phyloP scores from a whole-genome alignment of 2,113 vertebrate genomes.

The Forbesichthys agassizii region DNA sequence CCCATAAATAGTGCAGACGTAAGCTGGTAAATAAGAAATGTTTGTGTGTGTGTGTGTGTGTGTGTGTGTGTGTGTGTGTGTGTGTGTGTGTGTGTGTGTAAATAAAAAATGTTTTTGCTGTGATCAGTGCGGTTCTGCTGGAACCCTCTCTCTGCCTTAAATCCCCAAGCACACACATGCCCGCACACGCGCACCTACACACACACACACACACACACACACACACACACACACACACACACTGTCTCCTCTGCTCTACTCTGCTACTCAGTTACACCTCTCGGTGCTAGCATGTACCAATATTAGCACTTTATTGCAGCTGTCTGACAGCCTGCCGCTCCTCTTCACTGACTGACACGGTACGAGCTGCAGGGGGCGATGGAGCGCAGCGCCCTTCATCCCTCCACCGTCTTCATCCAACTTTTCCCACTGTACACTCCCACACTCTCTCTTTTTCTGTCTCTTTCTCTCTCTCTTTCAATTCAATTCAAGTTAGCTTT shows the following conservation, averaged over 20 bases:
- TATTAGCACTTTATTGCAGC: too few species aligned
- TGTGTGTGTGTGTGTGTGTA: conserved; percentile 54
- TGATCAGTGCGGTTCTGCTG: conserved; percentile 76
- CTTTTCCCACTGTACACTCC: too few species aligned
- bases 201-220: conserved; percentile 15
- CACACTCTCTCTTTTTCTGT: not conserved
- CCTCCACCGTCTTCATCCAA: too few species aligned
- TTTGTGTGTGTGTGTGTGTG: conserved; percentile 58
- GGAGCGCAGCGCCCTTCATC: too few species aligned
- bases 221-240: not conserved
- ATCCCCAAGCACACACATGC: not conserved
- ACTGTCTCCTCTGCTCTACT: not conserved
- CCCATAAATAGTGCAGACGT: conserved; percentile 85
- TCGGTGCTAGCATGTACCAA: too few species aligned
- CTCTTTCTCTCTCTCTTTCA: not conserved
- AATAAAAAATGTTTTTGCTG: conserved; percentile 82
- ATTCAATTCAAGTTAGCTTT: too few species aligned
- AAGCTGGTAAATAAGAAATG: conserved; percentile 85
- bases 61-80: conserved; percentile 19
- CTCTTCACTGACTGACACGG: too few species aligned
- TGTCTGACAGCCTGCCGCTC: too few species aligned
- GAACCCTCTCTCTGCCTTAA: conserved; percentile 68
- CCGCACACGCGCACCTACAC: conserved; percentile 7
- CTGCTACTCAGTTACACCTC: too few species aligned
- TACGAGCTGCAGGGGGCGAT: too few species aligned